These are phyloP conservation scores for Lipophrys pholis DNA, from an alignment of 2,113 vertebrate species.

Conservation along the genomic window DNA sequence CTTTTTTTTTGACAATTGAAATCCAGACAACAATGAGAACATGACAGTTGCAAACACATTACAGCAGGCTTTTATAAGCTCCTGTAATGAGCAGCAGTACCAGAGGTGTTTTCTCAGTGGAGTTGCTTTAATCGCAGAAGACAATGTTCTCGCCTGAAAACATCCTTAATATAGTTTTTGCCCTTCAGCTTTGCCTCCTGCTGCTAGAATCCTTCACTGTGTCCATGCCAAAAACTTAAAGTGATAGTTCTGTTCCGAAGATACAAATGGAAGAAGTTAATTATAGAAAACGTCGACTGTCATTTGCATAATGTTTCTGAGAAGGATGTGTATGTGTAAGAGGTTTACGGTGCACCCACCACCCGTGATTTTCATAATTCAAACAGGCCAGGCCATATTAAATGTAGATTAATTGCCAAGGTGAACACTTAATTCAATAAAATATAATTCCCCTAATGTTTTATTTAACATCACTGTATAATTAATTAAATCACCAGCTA, in stretches of 20 bases:
- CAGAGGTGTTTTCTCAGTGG: slow-evolving; percentile 19
- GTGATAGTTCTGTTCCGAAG: slow-evolving; percentile 33
- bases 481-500: slow-evolving; percentile 63
- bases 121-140: slow-evolving; percentile 38
- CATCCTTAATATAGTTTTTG: slow-evolving; percentile 36
- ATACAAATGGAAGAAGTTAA: slow-evolving; percentile 28
- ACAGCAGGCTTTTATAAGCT: slow-evolving; percentile 32
- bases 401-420: slow-evolving; percentile 66
- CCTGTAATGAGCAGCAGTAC: slow-evolving; percentile 29
- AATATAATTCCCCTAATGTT: slow-evolving; percentile 69
- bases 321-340: slow-evolving; percentile 15
- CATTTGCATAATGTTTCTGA: slow-evolving; percentile 44
- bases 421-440: slow-evolving; percentile 69
- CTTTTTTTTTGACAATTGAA: slow-evolving; percentile 8
- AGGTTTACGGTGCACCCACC: slow-evolving; percentile 31
- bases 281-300: slow-evolving; percentile 32
- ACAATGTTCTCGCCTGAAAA: slow-evolving; percentile 40
- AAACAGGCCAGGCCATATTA: slow-evolving; percentile 44
- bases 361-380: slow-evolving; percentile 57
- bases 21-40: not conserved
- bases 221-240: slow-evolving; percentile 20
- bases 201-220: not conserved
- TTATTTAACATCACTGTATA: slow-evolving; percentile 69
- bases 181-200: slow-evolving; percentile 16
- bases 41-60: slow-evolving; percentile 8